A percentile compares a stretch with the other conserved stretches of the same genome.
Conservation (phyloP, 2,113 vertebrate genomes). For the Tiliqua scincoides region DNA sequence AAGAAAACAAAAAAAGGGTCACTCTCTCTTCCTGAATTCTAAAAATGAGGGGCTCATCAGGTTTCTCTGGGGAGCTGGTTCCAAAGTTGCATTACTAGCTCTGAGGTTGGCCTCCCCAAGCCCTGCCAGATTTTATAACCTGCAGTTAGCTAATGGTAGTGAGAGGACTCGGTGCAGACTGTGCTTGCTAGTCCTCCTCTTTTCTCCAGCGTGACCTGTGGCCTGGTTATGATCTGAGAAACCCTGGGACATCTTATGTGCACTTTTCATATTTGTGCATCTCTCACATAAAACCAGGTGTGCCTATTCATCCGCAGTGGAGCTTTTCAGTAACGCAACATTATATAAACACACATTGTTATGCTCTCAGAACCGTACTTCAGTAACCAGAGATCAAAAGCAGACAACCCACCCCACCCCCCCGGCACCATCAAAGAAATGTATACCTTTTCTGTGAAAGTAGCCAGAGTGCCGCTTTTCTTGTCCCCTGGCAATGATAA, state of each 20-base stretch:
- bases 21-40: too few species aligned
- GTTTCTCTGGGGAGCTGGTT: too few species aligned
- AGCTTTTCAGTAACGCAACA: conserved; percentile 47
- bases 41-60: too few species aligned
- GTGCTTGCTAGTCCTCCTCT: conserved; percentile 7
- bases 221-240: conserved; percentile 7
- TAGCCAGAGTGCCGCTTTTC: conserved; percentile 40
- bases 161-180: neutral
- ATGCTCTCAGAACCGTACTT: conserved; percentile 45
- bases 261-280: conserved; percentile 8
- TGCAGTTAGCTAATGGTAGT: neutral
- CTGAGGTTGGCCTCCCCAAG: too few species aligned
- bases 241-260: neutral
- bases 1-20: too few species aligned
- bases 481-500: conserved; percentile 41
- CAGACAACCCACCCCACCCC: conserved; percentile 30
- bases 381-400: conserved; percentile 71
- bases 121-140: too few species aligned
- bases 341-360: conserved; percentile 57
- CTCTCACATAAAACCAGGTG: conserved; percentile 51
- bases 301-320: conserved; percentile 32
- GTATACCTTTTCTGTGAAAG: conserved; percentile 28
- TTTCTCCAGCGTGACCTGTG: neutral
- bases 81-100: too few species aligned
- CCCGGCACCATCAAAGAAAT: conserved; percentile 65